Conservation (phyloP, 2,888 invertebrate species). For the Adelognathus sp. region DNA sequence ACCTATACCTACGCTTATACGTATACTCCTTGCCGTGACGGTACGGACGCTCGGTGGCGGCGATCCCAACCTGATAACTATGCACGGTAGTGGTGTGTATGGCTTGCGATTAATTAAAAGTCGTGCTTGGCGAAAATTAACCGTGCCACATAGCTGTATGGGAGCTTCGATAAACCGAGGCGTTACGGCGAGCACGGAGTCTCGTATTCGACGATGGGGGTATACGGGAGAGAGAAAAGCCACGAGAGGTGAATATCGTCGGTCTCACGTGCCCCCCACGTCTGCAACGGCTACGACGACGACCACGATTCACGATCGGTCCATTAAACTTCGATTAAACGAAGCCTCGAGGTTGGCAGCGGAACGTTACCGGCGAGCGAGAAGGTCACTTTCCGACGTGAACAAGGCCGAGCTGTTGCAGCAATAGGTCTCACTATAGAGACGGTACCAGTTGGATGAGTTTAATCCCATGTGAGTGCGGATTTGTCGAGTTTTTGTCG, state of each 20-base stretch:
- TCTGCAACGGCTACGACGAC: conserved; percentile 22
- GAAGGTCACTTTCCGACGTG: background rate
- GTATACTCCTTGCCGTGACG: background rate
- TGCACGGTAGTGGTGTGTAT: conserved; percentile 40
- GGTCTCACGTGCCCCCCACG: conserved; percentile 20
- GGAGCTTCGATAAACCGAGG: conserved; percentile 42
- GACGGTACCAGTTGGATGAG: background rate
- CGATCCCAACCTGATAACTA: conserved; percentile 41
- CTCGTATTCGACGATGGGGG: conserved; percentile 14
- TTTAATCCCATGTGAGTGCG: background rate
- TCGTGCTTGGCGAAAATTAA: conserved; percentile 55
- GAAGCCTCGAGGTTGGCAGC: conserved; percentile 21
- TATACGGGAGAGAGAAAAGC: background rate
- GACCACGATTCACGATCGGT: conserved; percentile 50
- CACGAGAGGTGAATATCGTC: conserved; percentile 19
- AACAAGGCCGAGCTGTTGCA: background rate
- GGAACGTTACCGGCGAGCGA: conserved; percentile 14
- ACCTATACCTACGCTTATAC: conserved; percentile 18
- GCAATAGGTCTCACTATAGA: background rate
- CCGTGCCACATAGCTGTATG: conserved; percentile 24
- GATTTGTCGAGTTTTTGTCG: background rate
- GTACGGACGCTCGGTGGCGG: background rate
- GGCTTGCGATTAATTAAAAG: conserved; percentile 58
- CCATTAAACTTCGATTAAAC: conserved; percentile 56
- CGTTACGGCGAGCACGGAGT: conserved; percentile 4